Conservation (phyloP, 2,113 vertebrate species). For the Philantomba maxwellii region DNA sequence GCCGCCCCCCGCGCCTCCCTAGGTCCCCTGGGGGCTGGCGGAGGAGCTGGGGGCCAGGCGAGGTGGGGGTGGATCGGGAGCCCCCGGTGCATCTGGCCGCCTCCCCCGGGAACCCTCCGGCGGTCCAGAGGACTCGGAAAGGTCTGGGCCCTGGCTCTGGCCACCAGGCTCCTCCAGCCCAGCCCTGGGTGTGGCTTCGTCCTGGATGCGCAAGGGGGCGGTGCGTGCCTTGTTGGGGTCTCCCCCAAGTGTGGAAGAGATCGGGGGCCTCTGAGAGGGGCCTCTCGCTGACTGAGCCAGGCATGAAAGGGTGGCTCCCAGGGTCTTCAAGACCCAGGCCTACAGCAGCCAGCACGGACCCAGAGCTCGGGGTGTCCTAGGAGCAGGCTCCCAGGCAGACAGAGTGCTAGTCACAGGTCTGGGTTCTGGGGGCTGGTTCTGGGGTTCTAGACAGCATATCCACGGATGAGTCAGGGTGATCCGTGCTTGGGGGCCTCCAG, state of each 20-base stretch:
- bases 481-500: not conserved
- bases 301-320: not conserved
- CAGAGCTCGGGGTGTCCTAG: not conserved
- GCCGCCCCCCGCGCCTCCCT: not conserved
- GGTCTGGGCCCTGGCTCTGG: not conserved
- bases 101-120: not conserved
- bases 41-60: not conserved
- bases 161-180: not conserved
- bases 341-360: accelerated
- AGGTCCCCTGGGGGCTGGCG: not conserved
- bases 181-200: accelerated
- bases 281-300: not conserved
- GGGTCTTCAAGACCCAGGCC: too few species aligned
- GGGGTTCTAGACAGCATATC: too few species aligned
- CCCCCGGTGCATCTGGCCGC: not conserved
- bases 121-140: not conserved
- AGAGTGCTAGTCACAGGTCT: not conserved
- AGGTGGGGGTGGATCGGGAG: not conserved
- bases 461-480: accelerated
- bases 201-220: not conserved
- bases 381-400: not conserved
- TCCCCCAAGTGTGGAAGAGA: not conserved
- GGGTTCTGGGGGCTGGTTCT: not conserved
- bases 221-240: not conserved
- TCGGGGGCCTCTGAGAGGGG: not conserved